Evolutionary conservation across 1,140 invertebrate species (phyloP).

Genomic region (Nephotettix cincticeps): DNA sequence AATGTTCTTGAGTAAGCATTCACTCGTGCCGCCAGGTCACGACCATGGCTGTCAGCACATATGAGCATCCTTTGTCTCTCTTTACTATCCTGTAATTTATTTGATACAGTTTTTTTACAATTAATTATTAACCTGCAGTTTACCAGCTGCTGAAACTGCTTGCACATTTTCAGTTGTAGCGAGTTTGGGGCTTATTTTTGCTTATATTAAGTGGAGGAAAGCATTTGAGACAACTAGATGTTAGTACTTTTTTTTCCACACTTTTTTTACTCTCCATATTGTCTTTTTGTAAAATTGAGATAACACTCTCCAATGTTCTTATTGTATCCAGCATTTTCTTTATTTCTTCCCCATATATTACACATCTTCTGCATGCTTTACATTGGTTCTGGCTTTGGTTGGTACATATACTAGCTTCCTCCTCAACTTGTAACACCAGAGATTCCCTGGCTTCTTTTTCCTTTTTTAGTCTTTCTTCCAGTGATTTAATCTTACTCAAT

Average conservation of each 20-base stretch:
- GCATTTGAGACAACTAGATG: not conserved
- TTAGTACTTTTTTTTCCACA: not conserved
- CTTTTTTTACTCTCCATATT: not conserved
- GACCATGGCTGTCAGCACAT: conserved; percentile 2
- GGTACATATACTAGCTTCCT: too few relatives aligned
- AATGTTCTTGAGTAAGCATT: not conserved
- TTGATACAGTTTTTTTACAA: not conserved
- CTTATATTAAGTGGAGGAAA: not conserved
- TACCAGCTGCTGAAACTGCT: not conserved
- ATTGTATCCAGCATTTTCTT: not conserved
- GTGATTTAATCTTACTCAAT: too few relatives aligned
- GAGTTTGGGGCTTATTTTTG: not conserved
- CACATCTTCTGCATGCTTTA: not conserved
- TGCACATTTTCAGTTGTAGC: not conserved
- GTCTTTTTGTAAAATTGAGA: not conserved
- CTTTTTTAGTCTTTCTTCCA: too few relatives aligned
- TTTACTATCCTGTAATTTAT: not conserved
- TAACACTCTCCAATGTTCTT: not conserved
- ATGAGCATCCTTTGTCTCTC: not conserved
- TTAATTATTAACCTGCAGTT: not conserved
- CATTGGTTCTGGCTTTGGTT: too few relatives aligned
- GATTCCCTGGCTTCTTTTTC: not conserved
- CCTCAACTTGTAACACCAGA: too few relatives aligned
- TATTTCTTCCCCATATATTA: not conserved
- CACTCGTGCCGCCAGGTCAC: not conserved